phyloP scores from a whole-genome alignment of 2,888 invertebrate species.

The Muschampia plurimacula region DNA sequence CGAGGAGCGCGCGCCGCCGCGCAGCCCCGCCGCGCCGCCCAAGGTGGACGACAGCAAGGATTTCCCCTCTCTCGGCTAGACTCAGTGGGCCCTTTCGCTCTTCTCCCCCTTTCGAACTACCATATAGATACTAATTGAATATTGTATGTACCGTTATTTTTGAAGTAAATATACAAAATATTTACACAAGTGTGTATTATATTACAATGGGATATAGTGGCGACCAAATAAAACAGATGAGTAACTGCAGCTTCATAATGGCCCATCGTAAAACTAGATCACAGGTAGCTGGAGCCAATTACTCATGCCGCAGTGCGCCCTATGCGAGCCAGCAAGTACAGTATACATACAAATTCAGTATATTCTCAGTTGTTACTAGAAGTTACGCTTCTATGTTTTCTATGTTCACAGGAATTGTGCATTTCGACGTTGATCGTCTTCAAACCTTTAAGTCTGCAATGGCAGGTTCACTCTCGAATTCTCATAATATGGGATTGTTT shows the following conservation, averaged over 20 bases:
- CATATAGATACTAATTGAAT: conserved; percentile 83
- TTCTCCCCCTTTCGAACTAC: conserved; percentile 77
- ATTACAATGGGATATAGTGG: no score
- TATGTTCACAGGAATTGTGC: conserved; percentile 43
- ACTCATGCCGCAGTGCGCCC: no score
- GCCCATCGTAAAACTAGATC: no score
- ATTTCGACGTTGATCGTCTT: conserved; percentile 58
- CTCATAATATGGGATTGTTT: conserved; percentile 50
- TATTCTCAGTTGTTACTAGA: no score
- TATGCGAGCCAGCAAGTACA: no score
- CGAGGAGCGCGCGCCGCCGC: conserved; percentile 72
- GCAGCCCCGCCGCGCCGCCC: conserved; percentile 85
- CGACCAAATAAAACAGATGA: no score
- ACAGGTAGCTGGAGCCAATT: no score
- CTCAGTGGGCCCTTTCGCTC: conserved; percentile 72
- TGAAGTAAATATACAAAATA: conserved; percentile 86
- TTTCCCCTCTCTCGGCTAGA: conserved; percentile 96
- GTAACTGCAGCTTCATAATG: no score
- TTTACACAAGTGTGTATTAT: conserved; percentile 84
- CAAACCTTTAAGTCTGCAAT: conserved; percentile 46
- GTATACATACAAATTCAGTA: no score
- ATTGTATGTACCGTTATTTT: conserved; percentile 86
- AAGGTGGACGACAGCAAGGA: conserved; percentile 98
- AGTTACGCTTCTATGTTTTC: no score
- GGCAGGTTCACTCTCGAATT: conserved; percentile 53